Percentiles rank a stretch among this genome's conserved stretches.
These are phyloP conservation scores for Oxycera nigricornis DNA, from an alignment of 2,888 invertebrate species.

Conservation along the genomic window DNA sequence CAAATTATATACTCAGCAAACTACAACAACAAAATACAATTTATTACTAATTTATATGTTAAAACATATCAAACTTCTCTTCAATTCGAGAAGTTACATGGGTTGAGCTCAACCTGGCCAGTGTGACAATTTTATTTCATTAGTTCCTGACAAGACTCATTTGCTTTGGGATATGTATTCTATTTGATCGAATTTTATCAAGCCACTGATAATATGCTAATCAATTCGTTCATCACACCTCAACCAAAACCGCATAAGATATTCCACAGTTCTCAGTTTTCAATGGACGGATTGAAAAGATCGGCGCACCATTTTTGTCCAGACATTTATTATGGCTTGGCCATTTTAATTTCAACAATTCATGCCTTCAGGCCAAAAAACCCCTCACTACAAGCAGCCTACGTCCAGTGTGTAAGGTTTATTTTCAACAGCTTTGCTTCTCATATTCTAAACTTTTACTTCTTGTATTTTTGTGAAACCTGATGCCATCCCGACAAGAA, in stretches of 20 bases:
- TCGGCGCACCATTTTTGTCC: background rate
- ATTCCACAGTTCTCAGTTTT: background rate
- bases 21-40: too few relatives aligned
- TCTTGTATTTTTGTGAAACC: conserved; percentile 43
- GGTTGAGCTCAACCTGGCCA: too few relatives aligned
- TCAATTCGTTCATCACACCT: conserved; percentile 7
- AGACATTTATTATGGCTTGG: background rate
- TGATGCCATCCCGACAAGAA: conserved; percentile 42
- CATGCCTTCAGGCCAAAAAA: background rate
- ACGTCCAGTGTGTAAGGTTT: conserved; percentile 29
- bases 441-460: conserved; percentile 39
- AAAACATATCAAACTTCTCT: too few relatives aligned
- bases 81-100: too few relatives aligned
- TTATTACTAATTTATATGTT: too few relatives aligned
- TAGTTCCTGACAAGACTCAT: too few relatives aligned
- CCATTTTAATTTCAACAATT: background rate
- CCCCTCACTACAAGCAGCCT: background rate
- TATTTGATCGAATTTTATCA: too few relatives aligned
- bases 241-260: background rate
- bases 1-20: too few relatives aligned
- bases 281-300: background rate
- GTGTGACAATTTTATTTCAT: too few relatives aligned
- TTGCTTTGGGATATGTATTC: too few relatives aligned
- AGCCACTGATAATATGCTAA: too few relatives aligned
- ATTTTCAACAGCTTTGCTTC: conserved; percentile 31